phyloP scores from a whole-genome alignment of 1,140 invertebrate species.

The Lutraria rhynchaena region DNA sequence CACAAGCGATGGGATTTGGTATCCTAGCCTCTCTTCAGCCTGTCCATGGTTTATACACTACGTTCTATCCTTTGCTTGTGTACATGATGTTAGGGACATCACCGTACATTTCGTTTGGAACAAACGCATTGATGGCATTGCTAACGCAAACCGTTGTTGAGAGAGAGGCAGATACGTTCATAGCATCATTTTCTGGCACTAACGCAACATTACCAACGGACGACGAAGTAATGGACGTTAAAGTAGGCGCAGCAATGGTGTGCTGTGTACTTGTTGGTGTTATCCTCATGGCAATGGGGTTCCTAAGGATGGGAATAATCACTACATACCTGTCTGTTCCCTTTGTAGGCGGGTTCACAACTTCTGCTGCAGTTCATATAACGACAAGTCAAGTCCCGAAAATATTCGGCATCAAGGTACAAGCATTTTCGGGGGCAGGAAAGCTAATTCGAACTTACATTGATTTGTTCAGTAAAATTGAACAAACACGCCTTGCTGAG shows the following conservation, averaged over 20 bases:
- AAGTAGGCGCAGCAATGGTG: slow-evolving; percentile 40
- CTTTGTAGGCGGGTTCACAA: slow-evolving; percentile 94
- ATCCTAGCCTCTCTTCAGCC: slow-evolving; percentile 80
- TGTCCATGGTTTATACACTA: slow-evolving; percentile 75
- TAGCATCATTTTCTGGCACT: background rate
- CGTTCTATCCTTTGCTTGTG: slow-evolving; percentile 74
- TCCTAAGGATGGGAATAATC: slow-evolving; percentile 91
- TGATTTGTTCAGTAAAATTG: slow-evolving; percentile 74
- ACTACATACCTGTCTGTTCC: slow-evolving; percentile 92
- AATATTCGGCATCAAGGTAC: slow-evolving; percentile 87
- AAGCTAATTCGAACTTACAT: slow-evolving; percentile 73
- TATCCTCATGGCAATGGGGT: slow-evolving; percentile 87
- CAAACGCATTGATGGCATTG: slow-evolving; percentile 71
- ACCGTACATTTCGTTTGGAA: slow-evolving; percentile 73
- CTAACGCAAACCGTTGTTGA: slow-evolving; percentile 66
- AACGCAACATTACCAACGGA: slow-evolving; percentile 18
- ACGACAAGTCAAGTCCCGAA: slow-evolving; percentile 90
- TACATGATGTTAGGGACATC: slow-evolving; percentile 77
- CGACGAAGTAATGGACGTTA: slow-evolving; percentile 47
- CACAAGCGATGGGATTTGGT: slow-evolving; percentile 61
- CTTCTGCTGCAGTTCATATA: slow-evolving; percentile 94
- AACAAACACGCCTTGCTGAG: slow-evolving; percentile 75
- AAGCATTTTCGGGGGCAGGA: slow-evolving; percentile 58
- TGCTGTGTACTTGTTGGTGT: slow-evolving; percentile 64
- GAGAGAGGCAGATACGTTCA: slow-evolving; percentile 53